Conservation (phyloP, 2,888 invertebrate genomes). For the Polyommatus icarus region DNA sequence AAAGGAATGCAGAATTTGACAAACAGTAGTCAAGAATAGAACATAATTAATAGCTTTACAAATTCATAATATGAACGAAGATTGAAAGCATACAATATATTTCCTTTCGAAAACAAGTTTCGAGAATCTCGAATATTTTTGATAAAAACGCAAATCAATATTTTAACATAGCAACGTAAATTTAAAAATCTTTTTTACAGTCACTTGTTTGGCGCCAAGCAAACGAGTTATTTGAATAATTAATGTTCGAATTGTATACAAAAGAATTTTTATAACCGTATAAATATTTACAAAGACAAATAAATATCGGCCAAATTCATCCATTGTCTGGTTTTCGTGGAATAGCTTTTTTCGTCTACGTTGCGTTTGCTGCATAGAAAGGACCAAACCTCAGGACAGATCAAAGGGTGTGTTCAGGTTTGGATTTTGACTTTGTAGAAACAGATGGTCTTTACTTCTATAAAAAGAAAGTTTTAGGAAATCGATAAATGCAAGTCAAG, state of each 20-base stretch:
- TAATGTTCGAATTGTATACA: slow-evolving; percentile 11
- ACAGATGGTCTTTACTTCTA: too few species aligned
- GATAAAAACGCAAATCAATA: slow-evolving; percentile 1
- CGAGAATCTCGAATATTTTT: neutral
- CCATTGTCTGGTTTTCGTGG: neutral
- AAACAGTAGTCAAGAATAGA: neutral
- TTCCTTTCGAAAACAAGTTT: neutral
- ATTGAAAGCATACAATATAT: neutral
- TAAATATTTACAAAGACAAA: slow-evolving; percentile 9
- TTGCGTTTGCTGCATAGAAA: neutral
- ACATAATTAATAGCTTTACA: slow-evolving; percentile 1
- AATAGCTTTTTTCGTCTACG: neutral
- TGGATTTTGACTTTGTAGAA: too few species aligned
- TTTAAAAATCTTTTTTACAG: neutral
- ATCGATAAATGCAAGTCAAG: too few species aligned
- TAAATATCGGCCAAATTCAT: neutral
- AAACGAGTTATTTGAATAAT: slow-evolving; percentile 27
- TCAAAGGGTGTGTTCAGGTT: too few species aligned
- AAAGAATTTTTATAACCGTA: slow-evolving; percentile 21
- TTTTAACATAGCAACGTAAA: neutral
- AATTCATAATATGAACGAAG: neutral
- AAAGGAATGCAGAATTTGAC: neutral
- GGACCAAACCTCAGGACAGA: neutral
- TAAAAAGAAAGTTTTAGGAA: too few species aligned
- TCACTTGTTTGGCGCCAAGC: neutral